Conservation (phyloP, 35 echinoderm and acorn worm species). For the Holothuria glaberrima region DNA sequence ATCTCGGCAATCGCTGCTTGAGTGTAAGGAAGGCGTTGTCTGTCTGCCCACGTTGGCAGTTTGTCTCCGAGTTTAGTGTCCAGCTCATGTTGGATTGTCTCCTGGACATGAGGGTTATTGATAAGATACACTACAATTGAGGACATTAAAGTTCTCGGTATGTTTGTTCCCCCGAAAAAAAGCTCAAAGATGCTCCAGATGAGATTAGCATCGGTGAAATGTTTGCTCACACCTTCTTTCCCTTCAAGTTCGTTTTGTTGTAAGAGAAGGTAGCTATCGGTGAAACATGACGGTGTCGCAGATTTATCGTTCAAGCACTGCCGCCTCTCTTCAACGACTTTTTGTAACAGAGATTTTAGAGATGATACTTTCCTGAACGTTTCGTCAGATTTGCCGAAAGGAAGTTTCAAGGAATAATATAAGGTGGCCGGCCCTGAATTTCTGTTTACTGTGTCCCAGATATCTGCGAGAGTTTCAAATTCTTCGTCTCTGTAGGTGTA, state of each 20-base stretch:
- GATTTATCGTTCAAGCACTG: not conserved
- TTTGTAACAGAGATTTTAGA: not conserved
- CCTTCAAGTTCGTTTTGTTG: not conserved
- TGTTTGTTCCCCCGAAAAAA: conserved; percentile 43
- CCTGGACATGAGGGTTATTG: conserved; percentile 66
- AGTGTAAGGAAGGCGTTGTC: conserved; percentile 50
- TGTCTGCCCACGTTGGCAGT: conserved; percentile 40
- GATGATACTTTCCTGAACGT: not conserved
- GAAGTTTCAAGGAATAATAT: conserved; percentile 19
- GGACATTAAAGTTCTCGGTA: not conserved
- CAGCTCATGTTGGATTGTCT: conserved; percentile 58
- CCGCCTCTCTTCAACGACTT: not conserved
- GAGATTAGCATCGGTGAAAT: conserved; percentile 44
- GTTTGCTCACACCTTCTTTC: not conserved
- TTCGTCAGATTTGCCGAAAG: not conserved
- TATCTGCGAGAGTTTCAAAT: conserved; percentile 14
- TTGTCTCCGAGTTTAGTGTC: conserved; percentile 45
- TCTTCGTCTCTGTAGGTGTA: conserved; percentile 26
- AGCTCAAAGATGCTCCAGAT: conserved; percentile 37
- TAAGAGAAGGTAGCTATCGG: conserved; percentile 41
- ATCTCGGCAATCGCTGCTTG: conserved; percentile 71
- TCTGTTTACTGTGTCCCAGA: conserved; percentile 27
- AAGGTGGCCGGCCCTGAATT: conserved; percentile 16
- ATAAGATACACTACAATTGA: conserved; percentile 52
- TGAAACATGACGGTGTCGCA: conserved; percentile 29